These are phyloP conservation scores for Chouioia cunea DNA, from an alignment of 2,888 invertebrate species.

Conservation along the genomic window DNA sequence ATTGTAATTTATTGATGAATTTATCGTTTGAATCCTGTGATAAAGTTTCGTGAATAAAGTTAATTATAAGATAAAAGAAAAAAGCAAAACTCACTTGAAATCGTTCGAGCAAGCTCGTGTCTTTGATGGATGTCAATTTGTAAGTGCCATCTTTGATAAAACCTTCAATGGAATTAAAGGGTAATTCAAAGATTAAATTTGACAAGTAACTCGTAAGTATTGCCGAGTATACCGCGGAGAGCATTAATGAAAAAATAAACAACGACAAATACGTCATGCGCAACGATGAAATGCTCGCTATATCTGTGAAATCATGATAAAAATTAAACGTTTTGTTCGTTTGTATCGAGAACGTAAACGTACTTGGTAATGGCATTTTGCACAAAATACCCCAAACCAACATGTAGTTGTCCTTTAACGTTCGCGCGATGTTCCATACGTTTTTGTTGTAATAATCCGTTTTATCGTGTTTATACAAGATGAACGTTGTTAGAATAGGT, in stretches of 20 bases:
- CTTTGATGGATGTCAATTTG: conserved; percentile 12
- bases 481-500: not conserved
- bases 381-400: conserved; percentile 25
- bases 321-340: not conserved
- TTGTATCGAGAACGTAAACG: not conserved
- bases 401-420: conserved; percentile 7
- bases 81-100: conserved; percentile 15
- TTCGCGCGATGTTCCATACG: not conserved
- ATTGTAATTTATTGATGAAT: conserved; percentile 3
- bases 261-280: conserved; percentile 46
- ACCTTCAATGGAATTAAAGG: conserved; percentile 44
- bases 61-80: not conserved
- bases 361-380: conserved; percentile 31
- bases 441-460: not conserved
- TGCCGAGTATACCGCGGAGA: conserved; percentile 49
- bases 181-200: conserved; percentile 37
- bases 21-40: not conserved
- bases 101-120: conserved; percentile 18
- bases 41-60: not conserved
- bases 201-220: conserved; percentile 50
- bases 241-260: conserved; percentile 21
- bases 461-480: not conserved
- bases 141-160: conserved; percentile 25
- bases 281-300: conserved; percentile 14
- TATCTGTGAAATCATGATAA: not conserved